Conservation (phyloP, 2,113 vertebrate species). For the Dicrurus megarhynchus region DNA sequence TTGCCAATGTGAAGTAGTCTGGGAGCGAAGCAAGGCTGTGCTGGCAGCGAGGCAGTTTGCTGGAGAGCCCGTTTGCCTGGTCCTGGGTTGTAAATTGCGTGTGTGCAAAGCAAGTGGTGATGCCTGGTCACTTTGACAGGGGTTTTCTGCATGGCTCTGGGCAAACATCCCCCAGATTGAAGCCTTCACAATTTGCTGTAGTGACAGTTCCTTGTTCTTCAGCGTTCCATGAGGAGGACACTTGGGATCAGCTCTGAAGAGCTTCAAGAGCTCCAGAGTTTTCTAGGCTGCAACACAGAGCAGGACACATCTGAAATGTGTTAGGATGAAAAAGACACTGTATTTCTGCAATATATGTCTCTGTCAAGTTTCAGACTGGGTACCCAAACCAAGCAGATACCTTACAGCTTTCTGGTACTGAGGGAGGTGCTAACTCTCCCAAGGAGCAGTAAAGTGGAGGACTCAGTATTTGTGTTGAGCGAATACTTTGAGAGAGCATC, state of each 20-base stretch:
- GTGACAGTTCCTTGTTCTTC: neutral
- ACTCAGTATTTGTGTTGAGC: neutral
- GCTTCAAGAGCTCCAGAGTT: neutral
- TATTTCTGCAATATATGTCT: neutral
- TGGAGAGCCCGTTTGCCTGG: neutral
- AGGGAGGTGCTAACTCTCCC: neutral
- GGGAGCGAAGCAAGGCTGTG: neutral
- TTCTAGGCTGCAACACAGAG: neutral
- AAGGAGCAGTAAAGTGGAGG: neutral
- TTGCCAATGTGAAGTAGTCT: neutral
- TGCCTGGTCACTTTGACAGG: neutral
- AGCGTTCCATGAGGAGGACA: fast-evolving
- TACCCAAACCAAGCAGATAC: neutral
- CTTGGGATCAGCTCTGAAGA: neutral
- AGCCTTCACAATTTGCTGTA: neutral
- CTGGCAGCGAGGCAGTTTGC: neutral
- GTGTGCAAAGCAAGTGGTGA: neutral
- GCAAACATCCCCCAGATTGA: neutral
- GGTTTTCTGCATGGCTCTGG: neutral
- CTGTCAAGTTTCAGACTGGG: neutral
- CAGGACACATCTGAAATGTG: neutral
- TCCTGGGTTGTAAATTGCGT: fast-evolving
- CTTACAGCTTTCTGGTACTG: neutral
- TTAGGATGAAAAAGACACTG: neutral
- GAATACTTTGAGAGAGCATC: neutral